phyloP scores from a whole-genome alignment of 2,797 vertebrate species.

The Sebastes vulpes region DNA sequence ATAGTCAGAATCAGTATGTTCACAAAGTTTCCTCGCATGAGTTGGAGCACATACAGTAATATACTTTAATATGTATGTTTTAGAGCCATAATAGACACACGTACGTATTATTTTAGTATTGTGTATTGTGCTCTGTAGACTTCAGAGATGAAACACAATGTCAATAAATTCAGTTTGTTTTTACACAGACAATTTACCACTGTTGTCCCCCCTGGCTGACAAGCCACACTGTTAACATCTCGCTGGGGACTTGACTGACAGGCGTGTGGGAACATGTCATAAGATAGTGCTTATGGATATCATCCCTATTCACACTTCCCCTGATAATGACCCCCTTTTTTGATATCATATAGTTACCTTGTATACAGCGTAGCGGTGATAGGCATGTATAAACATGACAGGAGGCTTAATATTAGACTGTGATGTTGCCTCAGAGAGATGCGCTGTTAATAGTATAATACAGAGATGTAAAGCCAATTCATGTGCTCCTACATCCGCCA shows the following conservation, averaged over 20 bases:
- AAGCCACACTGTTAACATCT: conserved; percentile 45
- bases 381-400: conserved; percentile 26
- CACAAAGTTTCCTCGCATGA: rapidly evolving
- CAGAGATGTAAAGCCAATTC: conserved; percentile 25
- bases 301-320: conserved; percentile 3
- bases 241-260: conserved; percentile 44
- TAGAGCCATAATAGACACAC: background rate
- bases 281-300: conserved; percentile 45
- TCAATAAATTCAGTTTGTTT: conserved; percentile 16
- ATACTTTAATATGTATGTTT: background rate
- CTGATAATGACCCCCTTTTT: conserved; percentile 54
- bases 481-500: conserved; percentile 11
- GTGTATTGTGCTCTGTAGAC: background rate
- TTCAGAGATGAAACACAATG: background rate
- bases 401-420: conserved; percentile 41
- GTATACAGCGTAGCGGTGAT: conserved; percentile 12
- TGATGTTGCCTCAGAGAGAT: conserved; percentile 37
- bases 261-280: conserved; percentile 22
- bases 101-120: background rate
- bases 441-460: conserved; percentile 26
- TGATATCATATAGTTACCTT: conserved; percentile 32
- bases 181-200: conserved; percentile 19
- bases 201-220: conserved; percentile 25
- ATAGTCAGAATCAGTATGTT: background rate
- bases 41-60: background rate